These are phyloP conservation scores for Chironomus riparius DNA, from an alignment of 2,888 invertebrate genomes.

Conservation along the genomic window DNA sequence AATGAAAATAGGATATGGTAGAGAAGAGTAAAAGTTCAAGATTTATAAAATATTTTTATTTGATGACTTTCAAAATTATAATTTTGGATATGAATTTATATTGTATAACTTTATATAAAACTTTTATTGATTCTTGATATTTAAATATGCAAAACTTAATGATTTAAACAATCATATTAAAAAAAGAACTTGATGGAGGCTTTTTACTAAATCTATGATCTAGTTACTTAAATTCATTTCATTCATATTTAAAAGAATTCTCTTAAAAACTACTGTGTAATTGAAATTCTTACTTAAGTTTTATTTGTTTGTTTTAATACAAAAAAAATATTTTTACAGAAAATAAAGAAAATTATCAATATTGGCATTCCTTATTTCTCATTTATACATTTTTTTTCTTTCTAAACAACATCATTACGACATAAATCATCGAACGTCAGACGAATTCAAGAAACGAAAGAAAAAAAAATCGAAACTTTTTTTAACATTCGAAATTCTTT, in stretches of 20 bases:
- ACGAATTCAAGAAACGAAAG: background rate
- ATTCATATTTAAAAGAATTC: no score
- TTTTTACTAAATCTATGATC: no score
- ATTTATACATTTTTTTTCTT: background rate
- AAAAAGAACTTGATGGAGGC: no score
- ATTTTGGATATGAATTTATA: background rate
- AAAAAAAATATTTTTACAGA: no score
- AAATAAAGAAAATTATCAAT: background rate
- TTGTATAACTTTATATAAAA: background rate
- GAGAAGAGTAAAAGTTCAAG: background rate
- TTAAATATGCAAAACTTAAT: no score
- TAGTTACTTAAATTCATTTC: no score
- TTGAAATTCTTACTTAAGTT: no score
- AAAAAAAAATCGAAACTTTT: background rate
- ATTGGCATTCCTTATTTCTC: no score
- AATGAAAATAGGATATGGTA: background rate
- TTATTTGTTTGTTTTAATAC: no score
- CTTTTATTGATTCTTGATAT: background rate
- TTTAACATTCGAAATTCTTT: background rate
- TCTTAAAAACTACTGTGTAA: no score
- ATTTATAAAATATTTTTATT: background rate
- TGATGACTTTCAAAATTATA: background rate
- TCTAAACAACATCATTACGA: background rate
- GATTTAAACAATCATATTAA: no score
- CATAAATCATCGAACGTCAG: slow-evolving; percentile 1